Percentiles rank a stretch among this genome's conserved stretches.
Evolutionary conservation across 2,888 invertebrate species (phyloP).

Genomic region (Nymphalis polychloros): DNA sequence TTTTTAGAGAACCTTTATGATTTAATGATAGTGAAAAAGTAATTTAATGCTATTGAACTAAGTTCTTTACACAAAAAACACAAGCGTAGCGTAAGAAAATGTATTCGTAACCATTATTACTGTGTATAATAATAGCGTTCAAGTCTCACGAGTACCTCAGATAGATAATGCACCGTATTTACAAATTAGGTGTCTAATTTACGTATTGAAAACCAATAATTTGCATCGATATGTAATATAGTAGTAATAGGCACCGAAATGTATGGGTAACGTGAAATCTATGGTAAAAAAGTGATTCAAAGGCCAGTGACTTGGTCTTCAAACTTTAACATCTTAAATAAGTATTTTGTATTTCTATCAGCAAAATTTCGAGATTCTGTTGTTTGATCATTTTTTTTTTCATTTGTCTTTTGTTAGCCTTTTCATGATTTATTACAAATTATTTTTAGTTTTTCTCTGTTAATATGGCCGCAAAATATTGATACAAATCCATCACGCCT

Average conservation of each 20-base stretch:
- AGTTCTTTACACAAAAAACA: slow-evolving; percentile 16
- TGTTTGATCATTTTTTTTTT: no score
- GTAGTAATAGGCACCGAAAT: slow-evolving; percentile 33
- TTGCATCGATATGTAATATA: slow-evolving; percentile 39
- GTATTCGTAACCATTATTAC: slow-evolving; percentile 34
- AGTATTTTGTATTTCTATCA: no score
- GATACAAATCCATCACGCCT: no score
- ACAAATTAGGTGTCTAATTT: slow-evolving; percentile 45
- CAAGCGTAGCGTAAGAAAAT: slow-evolving; percentile 15
- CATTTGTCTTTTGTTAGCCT: no score
- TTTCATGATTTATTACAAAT: no score
- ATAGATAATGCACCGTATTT: slow-evolving; percentile 40
- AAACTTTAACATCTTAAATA: no score
- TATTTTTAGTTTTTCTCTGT: no score
- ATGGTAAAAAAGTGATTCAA: slow-evolving; percentile 35
- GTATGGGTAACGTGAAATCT: slow-evolving; percentile 36
- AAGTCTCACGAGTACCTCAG: slow-evolving; percentile 2
- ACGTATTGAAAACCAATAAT: slow-evolving; percentile 45
- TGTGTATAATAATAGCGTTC: slow-evolving; percentile 32
- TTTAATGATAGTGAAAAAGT: slow-evolving; percentile 1
- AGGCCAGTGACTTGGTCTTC: slow-evolving; percentile 27
- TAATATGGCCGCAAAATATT: no score
- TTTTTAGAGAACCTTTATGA: no score
- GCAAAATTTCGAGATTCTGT: no score
- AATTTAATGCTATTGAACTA: slow-evolving; percentile 29